Percentiles rank a stretch among this genome's conserved stretches.
Evolutionary conservation across 2,888 invertebrate genomes (phyloP).

Genomic region (Macaria liturata): DNA sequence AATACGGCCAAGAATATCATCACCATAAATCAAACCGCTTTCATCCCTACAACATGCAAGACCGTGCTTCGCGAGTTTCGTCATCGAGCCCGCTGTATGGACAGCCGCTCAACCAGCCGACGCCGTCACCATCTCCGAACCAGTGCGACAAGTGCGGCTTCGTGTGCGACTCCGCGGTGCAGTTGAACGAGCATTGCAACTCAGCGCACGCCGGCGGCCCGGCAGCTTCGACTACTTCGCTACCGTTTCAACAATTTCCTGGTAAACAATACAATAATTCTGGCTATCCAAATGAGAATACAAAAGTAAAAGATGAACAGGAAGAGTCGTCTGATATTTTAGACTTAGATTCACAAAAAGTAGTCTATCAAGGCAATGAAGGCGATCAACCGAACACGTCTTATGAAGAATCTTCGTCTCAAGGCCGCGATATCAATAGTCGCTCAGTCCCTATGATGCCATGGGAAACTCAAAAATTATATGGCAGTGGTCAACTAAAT

Average conservation of each 20-base stretch:
- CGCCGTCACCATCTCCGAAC: slow-evolving; percentile 88
- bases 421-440: slow-evolving; percentile 71
- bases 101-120: slow-evolving; percentile 85
- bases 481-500: slow-evolving; percentile 71
- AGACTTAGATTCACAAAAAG: slow-evolving; percentile 95
- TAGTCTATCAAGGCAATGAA: slow-evolving; percentile 88
- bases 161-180: slow-evolving; percentile 89
- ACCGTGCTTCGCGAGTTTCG: slow-evolving; percentile 79
- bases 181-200: slow-evolving; percentile 89
- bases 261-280: slow-evolving; percentile 74
- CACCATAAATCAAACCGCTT: slow-evolving; percentile 74
- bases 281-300: slow-evolving; percentile 72
- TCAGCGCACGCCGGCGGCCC: slow-evolving; percentile 84
- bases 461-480: slow-evolving; percentile 79
- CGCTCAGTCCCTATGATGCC: slow-evolving; percentile 84
- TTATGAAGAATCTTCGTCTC: slow-evolving; percentile 66
- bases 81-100: slow-evolving; percentile 83
- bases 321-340: slow-evolving; percentile 91
- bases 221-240: slow-evolving; percentile 65
- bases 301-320: slow-evolving; percentile 85
- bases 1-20: slow-evolving; percentile 74
- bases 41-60: slow-evolving; percentile 81
- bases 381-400: slow-evolving; percentile 68
- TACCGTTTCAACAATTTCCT: slow-evolving; percentile 80
- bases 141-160: slow-evolving; percentile 94